These are phyloP conservation scores for Corythoichthys intestinalis DNA, from an alignment of 2,113 vertebrate species.

Conservation along the genomic window DNA sequence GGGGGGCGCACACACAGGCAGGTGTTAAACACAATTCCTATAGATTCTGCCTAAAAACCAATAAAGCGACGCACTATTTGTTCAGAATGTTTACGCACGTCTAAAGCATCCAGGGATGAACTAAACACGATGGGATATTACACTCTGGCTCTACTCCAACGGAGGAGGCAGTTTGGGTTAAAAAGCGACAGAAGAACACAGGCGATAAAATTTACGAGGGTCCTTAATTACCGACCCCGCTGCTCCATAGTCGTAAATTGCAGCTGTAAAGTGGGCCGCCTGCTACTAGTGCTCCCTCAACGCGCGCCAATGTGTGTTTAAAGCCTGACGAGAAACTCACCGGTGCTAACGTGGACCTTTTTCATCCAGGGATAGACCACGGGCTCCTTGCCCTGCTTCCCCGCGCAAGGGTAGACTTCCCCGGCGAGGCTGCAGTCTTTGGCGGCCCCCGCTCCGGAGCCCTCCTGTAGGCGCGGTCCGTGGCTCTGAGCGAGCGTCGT, in stretches of 20 bases:
- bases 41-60: constrained; percentile 22
- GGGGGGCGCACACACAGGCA: constrained; percentile 75
- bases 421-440: constrained; percentile 81
- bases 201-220: constrained; percentile 97
- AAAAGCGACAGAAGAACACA: constrained; percentile 86
- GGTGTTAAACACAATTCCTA: constrained; percentile 74
- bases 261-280: constrained; percentile 77
- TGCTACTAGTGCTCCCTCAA: constrained; percentile 65
- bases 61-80: constrained; percentile 15
- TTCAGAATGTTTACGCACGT: constrained; percentile 48
- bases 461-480: constrained; percentile 75
- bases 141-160: constrained; percentile 79
- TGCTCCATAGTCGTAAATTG: constrained; percentile 95
- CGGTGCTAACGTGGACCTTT: constrained; percentile 93
- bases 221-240: constrained; percentile 96
- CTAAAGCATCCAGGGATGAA: constrained; percentile 71
- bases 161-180: constrained; percentile 75
- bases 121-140: constrained; percentile 76
- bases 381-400: constrained; percentile 86
- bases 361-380: constrained; percentile 99
- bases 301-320: constrained; percentile 46
- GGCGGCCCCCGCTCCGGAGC: constrained; percentile 76
- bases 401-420: constrained; percentile 78
- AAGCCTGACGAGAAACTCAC: constrained; percentile 78
- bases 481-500: constrained; percentile 78